Base-by-base conservation (phyloP, 2,797 vertebrate species). In the Myotis pilosus region DNA sequence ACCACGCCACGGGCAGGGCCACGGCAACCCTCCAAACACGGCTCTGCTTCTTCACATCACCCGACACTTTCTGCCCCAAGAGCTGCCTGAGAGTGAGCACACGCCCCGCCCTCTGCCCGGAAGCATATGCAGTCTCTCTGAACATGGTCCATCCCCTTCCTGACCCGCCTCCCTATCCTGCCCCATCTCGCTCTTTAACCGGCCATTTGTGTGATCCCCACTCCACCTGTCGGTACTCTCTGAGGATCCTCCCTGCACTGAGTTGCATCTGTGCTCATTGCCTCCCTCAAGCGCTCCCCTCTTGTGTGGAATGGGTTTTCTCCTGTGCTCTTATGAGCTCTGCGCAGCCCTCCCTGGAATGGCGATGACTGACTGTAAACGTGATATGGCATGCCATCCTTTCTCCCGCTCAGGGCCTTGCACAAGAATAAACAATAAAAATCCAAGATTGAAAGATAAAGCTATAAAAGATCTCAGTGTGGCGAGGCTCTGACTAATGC, bases 391-490 rank as follows among this genome's bases (percentile, higher is more conserved):
- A 5, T 12, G 22, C 36, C 2, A 0, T 47, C 74, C 51, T 30
- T 28, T 44, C 83, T 64, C 64, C 38, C 0, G 3, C 71, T 49
- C 36, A 25, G 53, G n/a, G 62, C 33, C 79, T 36, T 25, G 36
- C 20, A 74, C n/a, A n/a, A 33, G 55, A 92, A 71, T 62, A 88
- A 92, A 88, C 36, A 22, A 22, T 78, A 55, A 57, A 82, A 91
- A 55, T 19, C 47, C 69, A 51, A 23, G 49, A 38, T 28, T 83
- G 64, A 64, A 75, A 83, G 55, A 44, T 19, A 30, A 76, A 66
- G 66, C 41, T 80, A 15, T 15, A 53, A 41, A 64, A 36, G 51
- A 8, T 15, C 25, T 89, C 64, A 8, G 36, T 20, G 62, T 41
- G 55, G 74, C 25, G 0, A 0, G 28, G 79, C 6, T 1, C 55